Base-by-base conservation (phyloP, 2,113 vertebrate genomes). In the Ia io region DNA sequence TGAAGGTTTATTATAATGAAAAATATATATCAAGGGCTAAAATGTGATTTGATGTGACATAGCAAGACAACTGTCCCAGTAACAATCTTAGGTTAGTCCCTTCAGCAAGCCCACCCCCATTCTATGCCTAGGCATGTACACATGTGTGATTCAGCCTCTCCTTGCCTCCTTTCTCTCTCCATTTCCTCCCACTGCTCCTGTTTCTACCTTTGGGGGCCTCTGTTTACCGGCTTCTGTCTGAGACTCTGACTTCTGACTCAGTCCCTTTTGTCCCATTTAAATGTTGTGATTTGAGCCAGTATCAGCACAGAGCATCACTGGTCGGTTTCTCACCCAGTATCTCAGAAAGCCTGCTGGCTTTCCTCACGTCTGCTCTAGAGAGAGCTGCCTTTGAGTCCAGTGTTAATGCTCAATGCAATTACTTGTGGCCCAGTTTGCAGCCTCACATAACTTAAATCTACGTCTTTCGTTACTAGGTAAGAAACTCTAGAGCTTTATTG, bases 1-100 rank as follows among this genome's bases (percentile, higher is more conserved):
- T 92, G 35, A 69, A 53, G 35, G 79, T 87, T 92, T 51, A 78
- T 71, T 92, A 69, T 95, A 61, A 69, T 70, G 73, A 86, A 86
- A 94, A 96, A 84, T 91, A 56, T 59, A 63, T 79, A 67, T 37
- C 10, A 53, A 92, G 47, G 82, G 17, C 25, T 73, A 78, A 93
- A 84, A 74, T 49, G 37, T 74, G 35, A 42, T 42, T 63, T 84
- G 56, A 14, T 63, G n/a, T 65, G 49, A 47, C 47, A 89, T 5
- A 71, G 49, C 7, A 79, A 91, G 67, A 80, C 17, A 35, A 69
- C 10, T 86, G 63, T 42, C 59, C 32, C 80, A 74, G 6, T 40
- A 78, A 35, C 3, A 44, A 3, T 11, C 49, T 22, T 5, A 76
- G 51, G 78, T 3, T 51, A 51, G 30, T 51, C 40, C 42, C 40